Percentiles rank a stretch among this genome's conserved stretches.
phyloP scores from a whole-genome alignment of 1,140 invertebrate species.

The Pseudomyrmex cubaensis region DNA sequence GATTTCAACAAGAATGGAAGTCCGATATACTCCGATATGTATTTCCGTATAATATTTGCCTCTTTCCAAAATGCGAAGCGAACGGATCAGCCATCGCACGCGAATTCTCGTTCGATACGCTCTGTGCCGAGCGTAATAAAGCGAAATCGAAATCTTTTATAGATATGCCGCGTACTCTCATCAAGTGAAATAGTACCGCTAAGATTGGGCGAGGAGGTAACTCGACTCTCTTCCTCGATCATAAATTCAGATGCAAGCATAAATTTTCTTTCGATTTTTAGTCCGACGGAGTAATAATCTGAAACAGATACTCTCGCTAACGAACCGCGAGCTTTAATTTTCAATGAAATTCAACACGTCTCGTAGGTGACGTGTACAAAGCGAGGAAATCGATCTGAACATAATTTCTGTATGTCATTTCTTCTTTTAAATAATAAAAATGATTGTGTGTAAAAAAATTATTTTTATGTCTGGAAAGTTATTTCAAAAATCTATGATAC shows the following conservation, averaged over 20 bases:
- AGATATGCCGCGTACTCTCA: slow-evolving; percentile 30
- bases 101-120: slow-evolving; percentile 5
- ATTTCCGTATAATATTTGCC: background rate
- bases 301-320: slow-evolving; percentile 32
- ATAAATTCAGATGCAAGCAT: slow-evolving; percentile 51
- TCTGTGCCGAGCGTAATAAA: slow-evolving; percentile 13
- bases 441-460: too few species aligned
- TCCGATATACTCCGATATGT: slow-evolving; percentile 1
- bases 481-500: background rate
- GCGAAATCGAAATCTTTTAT: slow-evolving; percentile 48
- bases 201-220: slow-evolving; percentile 33
- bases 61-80: slow-evolving; percentile 12
- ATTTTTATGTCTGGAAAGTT: background rate
- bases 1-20: slow-evolving; percentile 11
- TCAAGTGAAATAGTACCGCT: slow-evolving; percentile 28
- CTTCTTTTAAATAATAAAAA: too few species aligned
- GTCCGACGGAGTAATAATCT: slow-evolving; percentile 33
- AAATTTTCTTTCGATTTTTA: slow-evolving; percentile 12
- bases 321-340: slow-evolving; percentile 27
- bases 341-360: background rate
- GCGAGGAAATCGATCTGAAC: background rate
- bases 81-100: slow-evolving; percentile 3
- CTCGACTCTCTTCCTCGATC: slow-evolving; percentile 5
- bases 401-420: background rate
- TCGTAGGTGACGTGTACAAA: background rate